phyloP scores from a whole-genome alignment of 2,113 vertebrate species.

The Chrysochloris asiatica region DNA sequence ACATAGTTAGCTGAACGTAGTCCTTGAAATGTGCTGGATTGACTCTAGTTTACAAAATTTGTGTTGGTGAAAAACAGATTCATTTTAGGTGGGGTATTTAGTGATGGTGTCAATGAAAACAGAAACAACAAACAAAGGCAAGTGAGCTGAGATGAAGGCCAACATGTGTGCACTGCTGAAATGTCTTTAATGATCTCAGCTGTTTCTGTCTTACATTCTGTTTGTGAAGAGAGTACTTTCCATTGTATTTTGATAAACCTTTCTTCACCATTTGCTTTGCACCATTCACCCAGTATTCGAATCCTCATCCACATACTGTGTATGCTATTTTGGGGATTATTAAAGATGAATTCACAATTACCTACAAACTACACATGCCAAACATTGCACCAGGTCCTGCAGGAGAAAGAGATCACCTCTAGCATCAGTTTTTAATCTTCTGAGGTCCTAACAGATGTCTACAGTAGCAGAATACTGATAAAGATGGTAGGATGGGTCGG shows the following conservation, averaged over 20 bases:
- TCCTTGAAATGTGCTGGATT: slow-evolving; percentile 50
- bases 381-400: not conserved
- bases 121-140: not conserved
- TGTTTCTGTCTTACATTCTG: not conserved
- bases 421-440: not conserved
- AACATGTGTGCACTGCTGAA: not conserved
- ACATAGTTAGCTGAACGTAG: slow-evolving; percentile 28
- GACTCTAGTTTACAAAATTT: slow-evolving; percentile 24
- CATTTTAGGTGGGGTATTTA: not conserved
- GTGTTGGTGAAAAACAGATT: not conserved
- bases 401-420: not conserved
- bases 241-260: not conserved
- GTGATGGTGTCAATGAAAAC: not conserved
- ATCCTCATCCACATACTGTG: not conserved
- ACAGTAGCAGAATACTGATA: slow-evolving; percentile 18
- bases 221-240: not conserved
- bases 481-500: not conserved
- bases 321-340: not conserved
- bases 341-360: not conserved
- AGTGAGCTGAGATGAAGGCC: not conserved
- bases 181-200: slow-evolving; percentile 7
- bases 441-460: not conserved
- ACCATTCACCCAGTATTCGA: not conserved
- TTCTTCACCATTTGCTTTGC: not conserved
- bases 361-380: not conserved